phyloP scores from a whole-genome alignment of 2,113 vertebrate species.

The Apodemus sylvaticus region DNA sequence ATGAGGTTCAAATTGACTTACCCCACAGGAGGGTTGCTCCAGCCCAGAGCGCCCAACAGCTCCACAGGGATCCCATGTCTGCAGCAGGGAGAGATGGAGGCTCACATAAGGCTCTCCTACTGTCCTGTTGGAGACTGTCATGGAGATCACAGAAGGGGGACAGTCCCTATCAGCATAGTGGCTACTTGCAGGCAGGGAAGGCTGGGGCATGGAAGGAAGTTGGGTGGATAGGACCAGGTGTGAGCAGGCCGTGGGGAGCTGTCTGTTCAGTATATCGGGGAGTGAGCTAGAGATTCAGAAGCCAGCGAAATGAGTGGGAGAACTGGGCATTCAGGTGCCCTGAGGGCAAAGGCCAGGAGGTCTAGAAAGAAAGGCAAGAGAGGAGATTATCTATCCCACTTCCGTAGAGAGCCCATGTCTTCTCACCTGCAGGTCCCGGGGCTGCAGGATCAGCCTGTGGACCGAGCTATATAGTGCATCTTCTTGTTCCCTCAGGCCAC shows the following conservation, averaged over 20 bases:
- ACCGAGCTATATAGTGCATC: not conserved
- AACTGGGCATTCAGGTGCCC: not conserved
- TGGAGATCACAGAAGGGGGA: not conserved
- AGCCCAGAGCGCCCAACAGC: slow-evolving; percentile 71
- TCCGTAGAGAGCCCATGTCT: not conserved
- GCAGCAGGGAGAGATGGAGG: not conserved
- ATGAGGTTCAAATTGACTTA: slow-evolving; percentile 48
- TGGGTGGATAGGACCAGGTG: no score
- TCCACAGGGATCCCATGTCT: slow-evolving; percentile 73
- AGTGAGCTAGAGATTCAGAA: not conserved
- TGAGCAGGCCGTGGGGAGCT: not conserved
- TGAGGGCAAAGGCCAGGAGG: not conserved
- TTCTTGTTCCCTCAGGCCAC: slow-evolving; percentile 21
- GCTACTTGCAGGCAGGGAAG: not conserved
- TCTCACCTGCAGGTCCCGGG: slow-evolving; percentile 74
- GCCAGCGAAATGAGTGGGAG: not conserved
- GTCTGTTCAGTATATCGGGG: not conserved
- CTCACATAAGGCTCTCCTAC: not conserved
- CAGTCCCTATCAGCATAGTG: not conserved
- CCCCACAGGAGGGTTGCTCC: slow-evolving; percentile 68
- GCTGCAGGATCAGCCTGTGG: not conserved
- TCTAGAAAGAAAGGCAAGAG: not conserved
- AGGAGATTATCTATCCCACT: not conserved
- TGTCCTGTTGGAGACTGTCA: not conserved
- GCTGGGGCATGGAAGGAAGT: not conserved